phyloP scores from a whole-genome alignment of 2,797 vertebrate genomes.

The Staurois parvus region DNA sequence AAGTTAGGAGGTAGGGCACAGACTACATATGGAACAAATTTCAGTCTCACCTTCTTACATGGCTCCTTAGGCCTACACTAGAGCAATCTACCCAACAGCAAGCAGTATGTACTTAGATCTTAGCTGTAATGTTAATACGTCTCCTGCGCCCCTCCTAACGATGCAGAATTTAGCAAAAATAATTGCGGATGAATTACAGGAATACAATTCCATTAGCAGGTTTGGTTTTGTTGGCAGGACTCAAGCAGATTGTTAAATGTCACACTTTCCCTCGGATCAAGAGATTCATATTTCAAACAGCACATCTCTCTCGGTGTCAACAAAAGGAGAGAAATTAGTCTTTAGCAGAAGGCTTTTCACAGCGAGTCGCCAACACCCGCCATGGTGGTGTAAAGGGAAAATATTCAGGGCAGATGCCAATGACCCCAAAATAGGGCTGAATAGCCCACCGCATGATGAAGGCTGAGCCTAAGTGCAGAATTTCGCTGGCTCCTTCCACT shows the following conservation, averaged over 20 bases:
- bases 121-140: no score
- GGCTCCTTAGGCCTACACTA: no score
- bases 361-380: background rate
- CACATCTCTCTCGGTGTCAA: background rate
- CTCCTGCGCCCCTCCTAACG: background rate
- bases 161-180: conserved; percentile 8
- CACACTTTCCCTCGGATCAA: conserved; percentile 34
- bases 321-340: background rate
- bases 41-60: no score
- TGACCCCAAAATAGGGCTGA: background rate
- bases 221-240: conserved; percentile 14
- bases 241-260: conserved; percentile 42
- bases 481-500: background rate
- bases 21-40: no score
- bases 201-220: conserved; percentile 49
- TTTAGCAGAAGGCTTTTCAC: background rate
- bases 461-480: background rate
- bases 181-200: conserved; percentile 33
- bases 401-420: background rate
- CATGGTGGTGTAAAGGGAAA: background rate
- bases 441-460: background rate
- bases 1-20: no score
- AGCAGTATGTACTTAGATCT: no score
- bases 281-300: conserved; percentile 26
- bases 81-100: no score